These are phyloP conservation scores for Gallinago stenura DNA, from an alignment of 2,797 vertebrate genomes.

Conservation along the genomic window DNA sequence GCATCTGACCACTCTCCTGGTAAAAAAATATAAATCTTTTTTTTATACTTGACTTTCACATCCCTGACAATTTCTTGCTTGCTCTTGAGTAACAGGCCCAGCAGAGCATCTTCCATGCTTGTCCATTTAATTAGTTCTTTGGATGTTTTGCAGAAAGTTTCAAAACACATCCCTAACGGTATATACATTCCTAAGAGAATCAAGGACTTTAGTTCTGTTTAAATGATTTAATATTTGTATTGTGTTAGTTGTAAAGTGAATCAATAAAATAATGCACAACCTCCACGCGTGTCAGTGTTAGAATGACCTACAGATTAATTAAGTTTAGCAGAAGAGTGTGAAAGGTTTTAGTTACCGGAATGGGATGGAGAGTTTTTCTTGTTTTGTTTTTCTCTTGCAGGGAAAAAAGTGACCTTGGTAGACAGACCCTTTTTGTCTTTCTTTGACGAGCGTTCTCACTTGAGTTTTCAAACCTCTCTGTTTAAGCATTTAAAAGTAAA, in stretches of 20 bases:
- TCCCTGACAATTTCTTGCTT: neutral
- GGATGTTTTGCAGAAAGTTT: constrained; percentile 44
- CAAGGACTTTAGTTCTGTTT: constrained; percentile 49
- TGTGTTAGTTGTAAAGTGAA: constrained; percentile 35
- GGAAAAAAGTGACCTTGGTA: constrained; percentile 20
- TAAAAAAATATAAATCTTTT: neutral
- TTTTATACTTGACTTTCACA: neutral
- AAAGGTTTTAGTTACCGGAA: constrained; percentile 59
- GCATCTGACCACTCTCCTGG: neutral
- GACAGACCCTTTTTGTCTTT: constrained; percentile 36
- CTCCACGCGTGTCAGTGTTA: neutral
- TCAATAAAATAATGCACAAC: neutral
- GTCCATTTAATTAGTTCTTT: neutral
- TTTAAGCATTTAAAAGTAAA: constrained; percentile 33
- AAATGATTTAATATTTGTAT: constrained; percentile 47
- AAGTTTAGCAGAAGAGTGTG: constrained; percentile 32
- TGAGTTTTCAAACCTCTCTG: constrained; percentile 25
- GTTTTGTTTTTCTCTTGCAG: neutral
- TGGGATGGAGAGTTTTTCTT: neutral
- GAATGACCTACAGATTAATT: constrained; percentile 46
- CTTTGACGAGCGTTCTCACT: constrained; percentile 6
- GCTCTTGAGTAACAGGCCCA: neutral
- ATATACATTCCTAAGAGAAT: constrained; percentile 20
- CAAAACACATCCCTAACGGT: neutral
- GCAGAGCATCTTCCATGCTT: neutral